A percentile compares a stretch with the other conserved stretches of the same genome.
These are phyloP conservation scores for Tenebrosternarchus preto DNA, from an alignment of 2,113 vertebrate genomes.

Conservation along the genomic window DNA sequence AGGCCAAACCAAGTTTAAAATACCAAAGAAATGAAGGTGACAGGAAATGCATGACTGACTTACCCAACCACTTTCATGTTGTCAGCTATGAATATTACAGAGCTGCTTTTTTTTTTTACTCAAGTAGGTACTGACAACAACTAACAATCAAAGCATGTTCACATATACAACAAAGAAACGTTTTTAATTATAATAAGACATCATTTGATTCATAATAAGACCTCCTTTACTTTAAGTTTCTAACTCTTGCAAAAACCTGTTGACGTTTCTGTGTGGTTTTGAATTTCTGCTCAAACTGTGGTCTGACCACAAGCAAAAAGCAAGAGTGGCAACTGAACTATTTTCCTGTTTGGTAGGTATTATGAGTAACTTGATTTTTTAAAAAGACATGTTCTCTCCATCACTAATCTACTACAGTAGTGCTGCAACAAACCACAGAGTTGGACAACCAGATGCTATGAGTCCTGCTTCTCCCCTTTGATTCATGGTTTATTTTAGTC, in stretches of 20 bases:
- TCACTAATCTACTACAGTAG: not conserved
- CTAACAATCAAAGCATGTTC: not conserved
- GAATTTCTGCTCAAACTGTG: not conserved
- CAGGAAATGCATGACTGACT: not conserved
- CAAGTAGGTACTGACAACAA: no score
- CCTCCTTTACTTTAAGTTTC: not conserved
- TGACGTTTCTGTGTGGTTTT: not conserved
- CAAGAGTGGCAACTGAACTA: not conserved
- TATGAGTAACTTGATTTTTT: no score
- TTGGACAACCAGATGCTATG: slow-evolving; percentile 40
- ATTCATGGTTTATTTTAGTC: slow-evolving; percentile 40
- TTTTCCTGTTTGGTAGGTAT: not conserved
- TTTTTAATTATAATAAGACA: not conserved
- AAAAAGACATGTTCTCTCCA: not conserved
- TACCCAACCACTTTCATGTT: not conserved
- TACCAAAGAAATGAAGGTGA: not conserved
- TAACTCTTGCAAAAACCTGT: not conserved
- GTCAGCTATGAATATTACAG: not conserved
- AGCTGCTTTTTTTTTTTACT: no score
- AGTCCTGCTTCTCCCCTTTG: slow-evolving; percentile 11
- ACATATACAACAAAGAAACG: not conserved
- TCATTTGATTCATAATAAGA: no score
- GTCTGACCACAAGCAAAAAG: slow-evolving; percentile 8
- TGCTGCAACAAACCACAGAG: not conserved
- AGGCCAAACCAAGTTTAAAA: not conserved